A percentile compares a stretch with the other conserved stretches of the same genome.
Evolutionary conservation across 2,113 vertebrate species (phyloP).

Genomic region (Rhinoptilus africanus): DNA sequence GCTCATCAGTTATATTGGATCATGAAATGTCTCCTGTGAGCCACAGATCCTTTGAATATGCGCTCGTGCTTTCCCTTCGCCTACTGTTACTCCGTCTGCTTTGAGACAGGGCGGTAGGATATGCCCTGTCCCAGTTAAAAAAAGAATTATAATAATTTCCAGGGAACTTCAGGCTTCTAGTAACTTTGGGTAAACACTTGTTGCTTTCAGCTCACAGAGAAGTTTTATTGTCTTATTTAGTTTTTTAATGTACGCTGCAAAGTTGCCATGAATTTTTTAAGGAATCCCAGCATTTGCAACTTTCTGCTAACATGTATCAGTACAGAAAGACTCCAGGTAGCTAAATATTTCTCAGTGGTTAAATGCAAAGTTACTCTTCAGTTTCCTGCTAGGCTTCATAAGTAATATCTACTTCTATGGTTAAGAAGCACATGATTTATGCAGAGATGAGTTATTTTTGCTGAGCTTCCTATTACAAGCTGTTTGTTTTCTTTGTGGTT

Average conservation of each 20-base stretch:
- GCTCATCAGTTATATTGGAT: conserved; percentile 14
- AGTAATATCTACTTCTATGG: not conserved
- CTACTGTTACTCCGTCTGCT: conserved; percentile 23
- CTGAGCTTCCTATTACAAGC: not conserved
- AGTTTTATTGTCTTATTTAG: not conserved
- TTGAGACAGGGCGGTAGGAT: conserved; percentile 44
- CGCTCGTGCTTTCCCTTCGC: not conserved
- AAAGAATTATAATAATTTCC: not conserved
- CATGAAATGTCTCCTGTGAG: not conserved
- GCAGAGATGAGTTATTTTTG: not conserved
- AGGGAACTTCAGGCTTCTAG: conserved; percentile 31
- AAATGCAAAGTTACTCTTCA: not conserved
- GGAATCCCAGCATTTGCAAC: not conserved
- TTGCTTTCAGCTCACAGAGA: not conserved
- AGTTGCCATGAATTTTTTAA: not conserved
- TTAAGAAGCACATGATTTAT: not conserved
- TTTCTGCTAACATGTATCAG: not conserved
- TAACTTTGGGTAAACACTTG: conserved; percentile 16
- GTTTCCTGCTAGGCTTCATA: not conserved
- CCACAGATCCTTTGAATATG: conserved; percentile 22
- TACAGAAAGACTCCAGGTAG: not conserved
- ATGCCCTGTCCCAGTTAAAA: not conserved
- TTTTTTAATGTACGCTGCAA: not conserved
- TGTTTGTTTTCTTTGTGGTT: not conserved
- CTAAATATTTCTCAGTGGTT: not conserved